Evolutionary conservation across 1,140 invertebrate genomes (phyloP).

Genomic region (Tribolium madens): DNA sequence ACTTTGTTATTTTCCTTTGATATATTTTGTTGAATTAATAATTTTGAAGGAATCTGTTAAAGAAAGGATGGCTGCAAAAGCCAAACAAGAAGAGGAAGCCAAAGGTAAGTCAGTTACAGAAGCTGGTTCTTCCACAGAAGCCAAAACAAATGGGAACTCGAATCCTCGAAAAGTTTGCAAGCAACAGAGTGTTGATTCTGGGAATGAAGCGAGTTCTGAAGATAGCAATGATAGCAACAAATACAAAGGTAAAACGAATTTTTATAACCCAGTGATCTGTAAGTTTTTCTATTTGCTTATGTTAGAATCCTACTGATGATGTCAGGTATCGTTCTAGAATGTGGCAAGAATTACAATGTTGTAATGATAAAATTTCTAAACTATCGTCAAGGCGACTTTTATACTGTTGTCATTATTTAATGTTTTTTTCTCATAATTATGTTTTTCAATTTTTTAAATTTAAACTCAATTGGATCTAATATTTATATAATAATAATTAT

Average conservation of each 20-base stretch:
- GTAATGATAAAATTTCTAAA: too few relatives aligned
- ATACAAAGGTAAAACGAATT: conserved; percentile 58
- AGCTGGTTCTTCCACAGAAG: conserved; percentile 39
- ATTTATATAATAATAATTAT: too few relatives aligned
- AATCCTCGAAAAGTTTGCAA: conserved; percentile 74
- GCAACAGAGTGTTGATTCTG: conserved; percentile 83
- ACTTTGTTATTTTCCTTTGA: conserved; percentile 57
- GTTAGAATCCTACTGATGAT: too few relatives aligned
- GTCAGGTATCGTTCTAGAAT: too few relatives aligned
- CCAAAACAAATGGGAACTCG: conserved; percentile 45
- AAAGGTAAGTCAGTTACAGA: conserved; percentile 52
- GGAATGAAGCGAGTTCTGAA: conserved; percentile 92
- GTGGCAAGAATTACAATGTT: too few relatives aligned
- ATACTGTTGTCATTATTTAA: too few relatives aligned
- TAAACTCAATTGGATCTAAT: too few relatives aligned
- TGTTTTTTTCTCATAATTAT: too few relatives aligned
- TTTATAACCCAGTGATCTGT: too few relatives aligned
- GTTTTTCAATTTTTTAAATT: too few relatives aligned
- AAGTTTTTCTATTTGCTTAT: neutral
- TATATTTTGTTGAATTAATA: conserved; percentile 18
- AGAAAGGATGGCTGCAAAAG: conserved; percentile 74
- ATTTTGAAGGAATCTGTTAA: conserved; percentile 80
- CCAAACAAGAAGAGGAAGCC: conserved; percentile 65
- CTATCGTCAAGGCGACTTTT: too few relatives aligned
- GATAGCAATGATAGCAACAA: conserved; percentile 91